Conservation (phyloP, 2,113 vertebrate genomes). For the Rhineura floridana region DNA sequence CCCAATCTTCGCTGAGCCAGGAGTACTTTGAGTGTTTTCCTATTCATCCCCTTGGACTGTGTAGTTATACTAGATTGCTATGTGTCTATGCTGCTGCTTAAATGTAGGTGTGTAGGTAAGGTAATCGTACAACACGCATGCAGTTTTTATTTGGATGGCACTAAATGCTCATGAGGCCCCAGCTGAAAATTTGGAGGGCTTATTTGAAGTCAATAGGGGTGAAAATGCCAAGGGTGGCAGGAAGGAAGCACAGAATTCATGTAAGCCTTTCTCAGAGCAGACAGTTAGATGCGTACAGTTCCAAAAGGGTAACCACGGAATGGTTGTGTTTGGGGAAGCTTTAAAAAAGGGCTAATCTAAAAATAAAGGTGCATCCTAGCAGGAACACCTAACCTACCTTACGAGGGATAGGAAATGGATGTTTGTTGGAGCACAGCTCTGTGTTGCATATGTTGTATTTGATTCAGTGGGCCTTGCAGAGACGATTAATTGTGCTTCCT, state of each 20-base stretch:
- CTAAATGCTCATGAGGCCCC: neutral
- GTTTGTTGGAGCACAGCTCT: no score
- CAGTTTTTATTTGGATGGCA: neutral
- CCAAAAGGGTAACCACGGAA: neutral
- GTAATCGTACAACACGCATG: fast-evolving
- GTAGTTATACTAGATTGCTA: neutral
- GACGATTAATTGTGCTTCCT: neutral
- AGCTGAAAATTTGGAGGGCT: neutral
- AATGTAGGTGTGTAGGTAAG: neutral
- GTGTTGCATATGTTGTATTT: neutral
- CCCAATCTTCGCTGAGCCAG: neutral
- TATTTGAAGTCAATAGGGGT: neutral
- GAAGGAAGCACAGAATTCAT: neutral
- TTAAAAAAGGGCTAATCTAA: neutral
- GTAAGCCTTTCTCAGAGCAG: neutral
- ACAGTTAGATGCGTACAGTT: neutral
- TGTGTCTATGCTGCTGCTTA: neutral
- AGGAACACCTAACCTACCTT: no score
- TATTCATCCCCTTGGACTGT: no score
- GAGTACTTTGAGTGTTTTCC: neutral
- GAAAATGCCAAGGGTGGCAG: neutral
- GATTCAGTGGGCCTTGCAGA: neutral
- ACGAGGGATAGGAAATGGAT: no score
- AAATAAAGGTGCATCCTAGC: neutral
- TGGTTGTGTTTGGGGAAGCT: neutral